Evolutionary conservation across 2,797 vertebrate species (phyloP), one percentile per base, ranked within the genome.

Genomic region (Myotis vivesi): DNA sequence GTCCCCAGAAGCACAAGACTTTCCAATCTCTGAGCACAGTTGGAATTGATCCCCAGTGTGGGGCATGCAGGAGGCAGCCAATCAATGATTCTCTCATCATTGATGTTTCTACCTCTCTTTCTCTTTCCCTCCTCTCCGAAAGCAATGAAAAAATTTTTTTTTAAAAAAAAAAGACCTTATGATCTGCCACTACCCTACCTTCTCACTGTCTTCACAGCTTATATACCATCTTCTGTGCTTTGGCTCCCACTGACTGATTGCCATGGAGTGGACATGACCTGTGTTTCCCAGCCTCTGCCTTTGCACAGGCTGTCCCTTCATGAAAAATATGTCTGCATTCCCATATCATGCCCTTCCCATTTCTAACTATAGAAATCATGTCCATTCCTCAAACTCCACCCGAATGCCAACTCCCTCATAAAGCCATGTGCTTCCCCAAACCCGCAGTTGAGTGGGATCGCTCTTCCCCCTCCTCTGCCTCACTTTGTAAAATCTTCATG

Each of bases 391-490:
- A 33, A 69, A 33, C 16, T 5, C 6, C 2, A 1, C 16, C 33
- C 0, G 20, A 71, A 25, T n/a, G 44, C 17, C 1, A 4, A 22
- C 33, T 85, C 19, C 53, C n/a, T 66, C 20, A 57, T 10, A 51
- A 68, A 49, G n/a, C 36, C 57, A 28, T 19, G 20, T 4, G 6
- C 44, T 76, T 28, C 44, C 80, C 28, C 77, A 82, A 72, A 51
- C n/a, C 55, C 28, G n/a, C 11, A 9, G 2, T 19, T 10, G 3
- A 2, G 9, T 7, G 25, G 20, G n/a, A 8, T 41, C 2, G 1
- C 10, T 25, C 53, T 72, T 19, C 19, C 5, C 2, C 5, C 25
- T 17, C 5, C 20, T 6, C 66, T 2, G 7, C 4, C 1, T n/a
- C 11, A 17, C 22, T 62, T 20, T 12, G 49, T 17, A 28, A 80